phyloP scores from a whole-genome alignment of 2,797 vertebrate species.

The Propithecus deckenii region DNA sequence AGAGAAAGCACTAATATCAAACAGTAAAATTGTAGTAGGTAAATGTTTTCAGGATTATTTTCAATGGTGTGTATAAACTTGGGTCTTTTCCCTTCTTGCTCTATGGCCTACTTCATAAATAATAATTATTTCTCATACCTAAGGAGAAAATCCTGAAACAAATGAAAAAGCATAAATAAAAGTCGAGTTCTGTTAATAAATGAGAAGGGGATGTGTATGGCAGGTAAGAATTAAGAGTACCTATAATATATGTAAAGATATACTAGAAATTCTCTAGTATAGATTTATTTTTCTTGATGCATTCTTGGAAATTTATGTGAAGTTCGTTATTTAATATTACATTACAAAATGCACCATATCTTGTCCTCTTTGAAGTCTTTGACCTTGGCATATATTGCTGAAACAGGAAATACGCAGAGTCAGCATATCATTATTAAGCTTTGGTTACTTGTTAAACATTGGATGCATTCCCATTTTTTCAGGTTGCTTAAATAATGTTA shows the following conservation, averaged over 20 bases:
- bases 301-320: not conserved
- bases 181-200: not conserved
- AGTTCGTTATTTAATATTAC: not conserved
- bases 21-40: not conserved
- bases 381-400: not conserved
- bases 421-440: not conserved
- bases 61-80: not conserved
- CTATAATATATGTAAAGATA: not conserved
- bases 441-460: not conserved
- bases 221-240: not conserved
- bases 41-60: not conserved
- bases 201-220: accelerated
- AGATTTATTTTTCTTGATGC: not conserved
- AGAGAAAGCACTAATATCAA: not conserved
- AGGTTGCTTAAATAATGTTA: not conserved
- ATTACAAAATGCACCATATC: not conserved
- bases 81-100: not conserved
- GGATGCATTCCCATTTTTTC: not conserved
- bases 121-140: not conserved
- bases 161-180: not conserved
- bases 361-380: not conserved
- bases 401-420: not conserved
- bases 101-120: not conserved
- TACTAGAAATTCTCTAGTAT: not conserved
- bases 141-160: not conserved